Evolutionary conservation across 2,113 vertebrate genomes (phyloP), one percentile per base, ranked within the genome.

Genomic region (Bettongia penicillata): DNA sequence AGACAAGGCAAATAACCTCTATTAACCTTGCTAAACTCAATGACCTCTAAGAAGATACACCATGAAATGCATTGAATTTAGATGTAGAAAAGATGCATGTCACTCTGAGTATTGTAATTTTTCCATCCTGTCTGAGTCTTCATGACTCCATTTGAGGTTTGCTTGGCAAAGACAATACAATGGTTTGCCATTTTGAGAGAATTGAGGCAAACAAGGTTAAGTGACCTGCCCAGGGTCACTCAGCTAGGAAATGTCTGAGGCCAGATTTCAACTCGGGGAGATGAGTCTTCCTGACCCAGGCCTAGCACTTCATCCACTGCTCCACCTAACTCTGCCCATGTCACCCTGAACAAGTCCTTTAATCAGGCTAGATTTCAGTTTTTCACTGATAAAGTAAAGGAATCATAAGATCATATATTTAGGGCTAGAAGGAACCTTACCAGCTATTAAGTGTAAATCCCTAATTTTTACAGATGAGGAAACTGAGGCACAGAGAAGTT

Each of bases 31-130:
- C 24, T 95, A 51, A 95, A 77, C 91, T 31, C 89, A 91, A 12
- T 93, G 89, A 55, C 31, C 92, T 47, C 92, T 48, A 90, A 90
- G 57, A 90, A 52, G 93, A 95, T 16, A 95, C 51, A 93, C 90
- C 84, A 89, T 50, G 24, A 97, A 95, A 1, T 57, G 47, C 8
- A 57, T 37, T 77, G 14, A 77, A 77, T 77, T 77, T n/a, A 77
- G 61, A n/a, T 14, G 19, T n/a, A 77, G 37, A 77, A n/a, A 77
- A 77, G 61, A 61, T 12, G 26, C 0, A 0, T 61, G 28, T 61
- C 57, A 61, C 25, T 25, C 57, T 61, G 25, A 4, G 26, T 61
- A 61, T 31, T 31, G 55, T 61, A 9, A 11, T 61, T 61, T 61
- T 61, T 25, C 57, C 10, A 12, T 61, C 11, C 25, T 61, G 9